These are phyloP conservation scores for Streptopelia turtur DNA, from an alignment of 2,797 vertebrate species.

Conservation along the genomic window DNA sequence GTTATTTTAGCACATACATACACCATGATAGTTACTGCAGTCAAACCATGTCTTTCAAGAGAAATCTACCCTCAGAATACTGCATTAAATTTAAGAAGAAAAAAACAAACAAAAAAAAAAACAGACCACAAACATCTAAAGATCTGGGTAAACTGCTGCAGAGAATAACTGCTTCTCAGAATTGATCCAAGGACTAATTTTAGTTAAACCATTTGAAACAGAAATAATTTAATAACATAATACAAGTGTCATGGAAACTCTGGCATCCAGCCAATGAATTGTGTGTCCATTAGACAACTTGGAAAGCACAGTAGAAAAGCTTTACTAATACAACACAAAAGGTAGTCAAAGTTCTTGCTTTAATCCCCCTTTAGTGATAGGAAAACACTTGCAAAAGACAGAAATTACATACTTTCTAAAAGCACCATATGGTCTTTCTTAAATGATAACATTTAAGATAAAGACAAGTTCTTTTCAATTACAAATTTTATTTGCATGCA, in stretches of 20 bases:
- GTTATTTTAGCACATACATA: constrained; percentile 14
- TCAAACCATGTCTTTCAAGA: neutral
- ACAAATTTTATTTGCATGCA: neutral
- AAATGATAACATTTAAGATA: neutral
- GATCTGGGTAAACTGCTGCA: neutral
- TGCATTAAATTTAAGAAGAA: neutral
- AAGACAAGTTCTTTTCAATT: neutral
- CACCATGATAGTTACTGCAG: neutral
- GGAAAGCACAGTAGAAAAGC: constrained; percentile 3
- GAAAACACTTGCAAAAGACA: neutral
- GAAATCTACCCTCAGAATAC: neutral
- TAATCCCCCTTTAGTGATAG: neutral
- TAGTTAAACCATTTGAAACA: constrained; percentile 16
- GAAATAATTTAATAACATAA: neutral
- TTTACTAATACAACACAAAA: constrained; percentile 44
- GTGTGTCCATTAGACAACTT: constrained; percentile 6
- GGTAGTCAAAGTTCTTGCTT: neutral
- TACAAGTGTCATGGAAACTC: constrained; percentile 13
- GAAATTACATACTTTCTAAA: neutral
- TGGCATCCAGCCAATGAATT: neutral
- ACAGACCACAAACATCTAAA: neutral
- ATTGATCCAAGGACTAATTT: constrained; percentile 3
- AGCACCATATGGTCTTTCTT: neutral
- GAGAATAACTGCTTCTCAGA: constrained; percentile 20
- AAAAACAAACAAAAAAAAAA: too few species aligned